phyloP scores from a whole-genome alignment of 1,140 invertebrate species.

The Acyrthosiphon pisum region DNA sequence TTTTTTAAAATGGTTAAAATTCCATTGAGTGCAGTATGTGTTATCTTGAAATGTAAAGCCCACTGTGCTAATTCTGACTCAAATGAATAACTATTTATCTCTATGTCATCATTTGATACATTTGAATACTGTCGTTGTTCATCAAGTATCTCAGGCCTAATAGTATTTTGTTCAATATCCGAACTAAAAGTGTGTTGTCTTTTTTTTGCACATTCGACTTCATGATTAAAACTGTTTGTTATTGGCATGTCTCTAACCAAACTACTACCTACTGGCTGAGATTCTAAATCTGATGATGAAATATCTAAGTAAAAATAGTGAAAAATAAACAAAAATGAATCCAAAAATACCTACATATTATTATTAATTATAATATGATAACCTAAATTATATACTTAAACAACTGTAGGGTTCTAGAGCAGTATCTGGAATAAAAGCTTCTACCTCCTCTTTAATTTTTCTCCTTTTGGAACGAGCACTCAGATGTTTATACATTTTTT shows the following conservation, averaged over 20 bases:
- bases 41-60: not conserved
- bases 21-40: not conserved
- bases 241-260: not conserved
- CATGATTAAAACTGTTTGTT: not conserved
- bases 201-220: not conserved
- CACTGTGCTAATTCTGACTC: constrained; percentile 5
- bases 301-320: not conserved
- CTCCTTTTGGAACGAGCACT: not conserved
- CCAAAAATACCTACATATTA: not conserved
- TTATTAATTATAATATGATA: not conserved
- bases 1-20: constrained; percentile 8
- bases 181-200: not conserved
- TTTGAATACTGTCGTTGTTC: not conserved
- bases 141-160: not conserved
- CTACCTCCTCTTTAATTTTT: constrained; percentile 16
- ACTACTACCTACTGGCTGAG: not conserved
- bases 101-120: not conserved
- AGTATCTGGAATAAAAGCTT: not conserved
- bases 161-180: not conserved
- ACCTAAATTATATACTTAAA: not conserved
- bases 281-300: not conserved
- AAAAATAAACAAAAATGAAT: not conserved
- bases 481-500: not conserved
- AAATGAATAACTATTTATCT: not conserved
- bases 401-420: not conserved